phyloP scores from a whole-genome alignment of 2,888 invertebrate species.

The Oconnorella tubifera region DNA sequence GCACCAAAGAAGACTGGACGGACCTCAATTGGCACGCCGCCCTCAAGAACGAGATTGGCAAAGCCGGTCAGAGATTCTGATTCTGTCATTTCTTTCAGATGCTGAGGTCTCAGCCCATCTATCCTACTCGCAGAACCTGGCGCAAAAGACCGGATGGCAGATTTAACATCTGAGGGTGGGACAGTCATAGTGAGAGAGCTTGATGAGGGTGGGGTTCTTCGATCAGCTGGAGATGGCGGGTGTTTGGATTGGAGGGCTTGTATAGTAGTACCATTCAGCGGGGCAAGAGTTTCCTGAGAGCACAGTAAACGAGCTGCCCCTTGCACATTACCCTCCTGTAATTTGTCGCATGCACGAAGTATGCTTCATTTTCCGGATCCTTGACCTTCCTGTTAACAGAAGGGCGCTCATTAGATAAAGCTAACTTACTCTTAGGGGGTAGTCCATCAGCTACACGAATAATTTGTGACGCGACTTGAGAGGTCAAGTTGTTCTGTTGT shows the following conservation, averaged over 20 bases:
- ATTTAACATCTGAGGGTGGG: background rate
- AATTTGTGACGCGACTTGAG: background rate
- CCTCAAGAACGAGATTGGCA: constrained; percentile 1
- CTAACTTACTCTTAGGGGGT: background rate
- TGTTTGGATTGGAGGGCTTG: background rate
- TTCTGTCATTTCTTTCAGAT: background rate
- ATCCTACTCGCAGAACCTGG: background rate
- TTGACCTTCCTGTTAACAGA: background rate
- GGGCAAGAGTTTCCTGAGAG: background rate
- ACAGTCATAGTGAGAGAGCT: background rate
- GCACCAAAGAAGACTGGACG: constrained; percentile 3
- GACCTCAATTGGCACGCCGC: background rate
- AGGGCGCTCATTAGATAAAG: background rate
- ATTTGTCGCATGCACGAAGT: background rate
- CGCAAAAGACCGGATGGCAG: background rate
- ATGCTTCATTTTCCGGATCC: background rate
- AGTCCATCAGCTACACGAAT: background rate
- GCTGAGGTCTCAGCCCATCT: background rate
- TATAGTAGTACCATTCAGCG: background rate
- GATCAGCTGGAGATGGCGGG: background rate
- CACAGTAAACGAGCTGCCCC: background rate
- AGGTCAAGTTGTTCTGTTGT: background rate
- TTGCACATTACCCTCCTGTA: background rate
- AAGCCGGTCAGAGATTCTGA: background rate
- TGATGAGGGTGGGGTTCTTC: background rate